phyloP scores from a whole-genome alignment of 1,140 invertebrate species.

The Campodea augens region DNA sequence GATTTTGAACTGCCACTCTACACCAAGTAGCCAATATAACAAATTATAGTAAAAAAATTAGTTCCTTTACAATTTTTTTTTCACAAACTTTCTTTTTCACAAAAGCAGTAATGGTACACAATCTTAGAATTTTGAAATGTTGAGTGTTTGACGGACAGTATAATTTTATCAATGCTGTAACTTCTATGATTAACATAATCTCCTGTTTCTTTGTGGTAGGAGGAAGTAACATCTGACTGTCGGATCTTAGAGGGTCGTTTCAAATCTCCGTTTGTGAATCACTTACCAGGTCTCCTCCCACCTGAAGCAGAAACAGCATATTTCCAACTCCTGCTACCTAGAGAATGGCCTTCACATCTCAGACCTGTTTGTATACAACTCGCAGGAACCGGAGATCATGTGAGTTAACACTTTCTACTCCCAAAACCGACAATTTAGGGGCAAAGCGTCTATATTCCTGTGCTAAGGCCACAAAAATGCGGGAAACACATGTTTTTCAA shows the following conservation, averaged over 20 bases:
- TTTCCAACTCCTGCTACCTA: constrained; percentile 70
- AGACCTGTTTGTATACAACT: constrained; percentile 84
- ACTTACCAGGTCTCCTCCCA: constrained; percentile 72
- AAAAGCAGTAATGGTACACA: no score
- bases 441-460: no score
- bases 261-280: constrained; percentile 57
- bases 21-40: no score
- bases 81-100: no score
- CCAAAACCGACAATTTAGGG: no score
- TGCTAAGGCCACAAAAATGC: no score
- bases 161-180: not conserved
- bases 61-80: no score
- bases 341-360: constrained; percentile 47
- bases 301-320: constrained; percentile 56
- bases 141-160: not conserved
- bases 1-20: no score
- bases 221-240: constrained; percentile 52
- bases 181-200: not conserved
- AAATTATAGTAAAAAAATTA: no score
- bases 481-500: no score
- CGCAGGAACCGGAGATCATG: constrained; percentile 96
- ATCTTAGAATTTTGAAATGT: no score
- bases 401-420: constrained; percentile 30
- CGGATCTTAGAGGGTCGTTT: constrained; percentile 73
- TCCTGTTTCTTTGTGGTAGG: constrained; percentile 39